These are phyloP conservation scores for Naso thynnoides DNA, from an alignment of 2,797 vertebrate species.

Conservation along the genomic window DNA sequence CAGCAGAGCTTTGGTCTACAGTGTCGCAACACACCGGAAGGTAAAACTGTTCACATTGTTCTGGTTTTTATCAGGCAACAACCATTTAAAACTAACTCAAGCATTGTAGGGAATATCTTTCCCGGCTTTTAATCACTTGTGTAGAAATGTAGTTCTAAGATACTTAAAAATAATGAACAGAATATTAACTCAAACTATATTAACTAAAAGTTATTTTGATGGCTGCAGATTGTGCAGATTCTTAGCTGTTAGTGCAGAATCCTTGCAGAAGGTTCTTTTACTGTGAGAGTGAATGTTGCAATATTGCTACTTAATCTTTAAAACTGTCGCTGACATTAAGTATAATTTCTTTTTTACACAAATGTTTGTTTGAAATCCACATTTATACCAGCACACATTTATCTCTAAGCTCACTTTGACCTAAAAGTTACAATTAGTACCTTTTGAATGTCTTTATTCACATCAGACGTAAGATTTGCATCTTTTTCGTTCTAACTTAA, in stretches of 20 bases:
- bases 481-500: neutral
- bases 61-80: neutral
- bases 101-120: neutral
- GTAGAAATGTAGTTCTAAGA: neutral
- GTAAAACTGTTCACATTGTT: slow-evolving; percentile 56
- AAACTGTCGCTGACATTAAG: neutral
- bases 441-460: neutral
- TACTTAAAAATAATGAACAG: neutral
- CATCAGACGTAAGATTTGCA: neutral
- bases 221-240: neutral
- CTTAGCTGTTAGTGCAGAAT: neutral
- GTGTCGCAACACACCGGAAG: slow-evolving; percentile 79
- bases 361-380: neutral
- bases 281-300: neutral
- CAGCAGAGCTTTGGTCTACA: slow-evolving; percentile 75
- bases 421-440: no score
- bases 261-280: neutral
- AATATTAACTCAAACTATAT: neutral
- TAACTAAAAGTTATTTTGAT: neutral
- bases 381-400: neutral
- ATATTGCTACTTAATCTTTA: neutral
- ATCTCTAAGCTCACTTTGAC: no score
- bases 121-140: neutral
- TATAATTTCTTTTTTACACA: neutral
- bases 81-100: neutral